These are phyloP conservation scores for Ectobius pallidus DNA, from an alignment of 2,888 invertebrate species.

Conservation along the genomic window DNA sequence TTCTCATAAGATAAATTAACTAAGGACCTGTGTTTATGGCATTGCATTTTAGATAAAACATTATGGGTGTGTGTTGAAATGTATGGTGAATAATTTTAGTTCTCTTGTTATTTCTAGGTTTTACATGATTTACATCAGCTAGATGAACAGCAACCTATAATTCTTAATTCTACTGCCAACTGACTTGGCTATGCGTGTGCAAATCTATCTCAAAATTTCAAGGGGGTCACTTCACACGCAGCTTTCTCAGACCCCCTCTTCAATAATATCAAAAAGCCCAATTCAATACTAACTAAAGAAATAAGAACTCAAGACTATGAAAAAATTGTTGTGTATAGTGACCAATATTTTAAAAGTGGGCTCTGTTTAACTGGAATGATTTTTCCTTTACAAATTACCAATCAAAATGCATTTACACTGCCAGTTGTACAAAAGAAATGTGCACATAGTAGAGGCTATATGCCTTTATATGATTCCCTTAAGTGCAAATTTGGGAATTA, in stretches of 20 bases:
- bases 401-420: slow-evolving; percentile 29
- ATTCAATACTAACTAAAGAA: neutral
- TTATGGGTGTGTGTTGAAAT: too few species aligned
- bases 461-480: slow-evolving; percentile 26
- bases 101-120: slow-evolving; percentile 52
- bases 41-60: too few species aligned
- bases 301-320: neutral
- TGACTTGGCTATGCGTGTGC: slow-evolving; percentile 52
- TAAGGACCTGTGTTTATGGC: too few species aligned
- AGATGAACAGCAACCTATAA: slow-evolving; percentile 52
- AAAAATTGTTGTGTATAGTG: slow-evolving; percentile 59
- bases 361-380: slow-evolving; percentile 27
- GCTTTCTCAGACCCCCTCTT: slow-evolving; percentile 14
- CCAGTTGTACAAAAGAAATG: slow-evolving; percentile 11
- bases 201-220: slow-evolving; percentile 20
- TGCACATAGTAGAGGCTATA: neutral
- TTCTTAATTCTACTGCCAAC: slow-evolving; percentile 49
- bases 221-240: slow-evolving; percentile 34
- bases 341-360: slow-evolving; percentile 54
- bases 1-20: too few species aligned
- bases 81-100: too few species aligned
- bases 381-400: slow-evolving; percentile 11
- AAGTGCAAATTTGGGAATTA: neutral
- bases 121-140: slow-evolving; percentile 63
- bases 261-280: too few species aligned